Evolutionary conservation across 23 tunicate genomes (phyloP).

Genomic region (Clavelina lepadiformis): DNA sequence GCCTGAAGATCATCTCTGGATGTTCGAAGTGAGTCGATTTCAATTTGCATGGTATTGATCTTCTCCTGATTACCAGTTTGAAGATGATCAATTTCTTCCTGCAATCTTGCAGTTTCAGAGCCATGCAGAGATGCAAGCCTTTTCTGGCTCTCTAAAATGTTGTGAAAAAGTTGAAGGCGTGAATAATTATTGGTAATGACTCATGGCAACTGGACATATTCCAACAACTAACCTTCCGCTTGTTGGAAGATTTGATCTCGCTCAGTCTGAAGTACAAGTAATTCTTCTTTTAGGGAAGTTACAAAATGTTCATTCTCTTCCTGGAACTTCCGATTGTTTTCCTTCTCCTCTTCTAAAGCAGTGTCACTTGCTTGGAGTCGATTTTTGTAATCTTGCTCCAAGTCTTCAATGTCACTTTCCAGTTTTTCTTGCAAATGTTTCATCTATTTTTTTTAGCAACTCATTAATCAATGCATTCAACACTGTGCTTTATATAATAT

Average conservation of each 20-base stretch:
- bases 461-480: too few relatives aligned
- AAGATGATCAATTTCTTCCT: constrained; percentile 31
- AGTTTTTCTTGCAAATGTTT: constrained; percentile 5
- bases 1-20: constrained; percentile 69
- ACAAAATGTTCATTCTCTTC: constrained; percentile 13
- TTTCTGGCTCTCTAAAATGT: constrained; percentile 52
- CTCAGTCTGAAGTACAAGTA: constrained; percentile 33
- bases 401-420: not conserved
- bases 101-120: constrained; percentile 28
- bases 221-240: constrained; percentile 61
- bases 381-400: constrained; percentile 8
- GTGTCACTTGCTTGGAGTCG: not conserved
- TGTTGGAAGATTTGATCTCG: constrained; percentile 57
- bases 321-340: constrained; percentile 7
- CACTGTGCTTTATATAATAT: too few relatives aligned
- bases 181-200: too few relatives aligned
- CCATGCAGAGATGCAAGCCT: constrained; percentile 70
- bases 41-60: constrained; percentile 52
- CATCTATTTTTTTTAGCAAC: too few relatives aligned
- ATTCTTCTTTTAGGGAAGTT: constrained; percentile 30
- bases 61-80: constrained; percentile 40
- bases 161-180: not conserved
- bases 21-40: constrained; percentile 60
- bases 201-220: not conserved
- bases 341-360: constrained; percentile 15